Base-by-base conservation (phyloP, 1,140 invertebrate species). In the Ctenoplectra terminalis region DNA sequence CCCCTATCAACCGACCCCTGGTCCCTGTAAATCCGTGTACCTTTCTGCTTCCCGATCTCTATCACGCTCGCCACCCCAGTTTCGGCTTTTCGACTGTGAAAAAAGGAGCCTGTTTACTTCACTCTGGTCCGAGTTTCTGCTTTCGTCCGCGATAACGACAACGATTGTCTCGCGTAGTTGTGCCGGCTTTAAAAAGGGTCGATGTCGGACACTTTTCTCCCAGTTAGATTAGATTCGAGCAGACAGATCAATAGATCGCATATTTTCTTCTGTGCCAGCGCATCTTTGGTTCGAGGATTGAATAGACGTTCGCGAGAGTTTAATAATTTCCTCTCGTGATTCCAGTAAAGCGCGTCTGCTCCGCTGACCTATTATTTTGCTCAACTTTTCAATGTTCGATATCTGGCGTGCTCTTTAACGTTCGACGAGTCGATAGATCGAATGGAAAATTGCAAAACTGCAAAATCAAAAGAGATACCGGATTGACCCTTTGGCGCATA, bases 1-100 rank as follows among this genome's bases (percentile, higher is more conserved):
- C 81, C 81, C 64, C 82, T 81, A 83, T 79, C 71, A 80, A 77
- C n/a, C 84, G 60, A 86, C 67, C 77, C 63, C 78, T 80, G 48
- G 48, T 61, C 72, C 37, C 80, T 82, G 48, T 72, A 84, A 84
- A 81, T 81, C 79, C 43, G 52, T 81, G 79, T 81, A 81, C 72
- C 52, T 81, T 67, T 76, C 79, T 76, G 43, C 61, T 76, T 63
- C 70, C 26, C 58, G 58, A 73, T 80, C 58, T 63, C 58, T 63
- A 73, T 80, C 77, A 34, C 5, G 2, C 34, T 54, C 69, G 37
- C 15, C 43, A 37, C 20, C 23, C 34, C 56, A 46, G 23, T 52
- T 37, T 43, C 46, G 26, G 34, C 77, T 64, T 61, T 72, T 26
- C 34, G 34, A 43, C 67, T 26, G 43, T 37, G 43, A 37, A 66